Percentiles rank a stretch among this genome's conserved stretches.
Conservation (phyloP, 2,113 vertebrate genomes). For the Bungarus multicinctus region DNA sequence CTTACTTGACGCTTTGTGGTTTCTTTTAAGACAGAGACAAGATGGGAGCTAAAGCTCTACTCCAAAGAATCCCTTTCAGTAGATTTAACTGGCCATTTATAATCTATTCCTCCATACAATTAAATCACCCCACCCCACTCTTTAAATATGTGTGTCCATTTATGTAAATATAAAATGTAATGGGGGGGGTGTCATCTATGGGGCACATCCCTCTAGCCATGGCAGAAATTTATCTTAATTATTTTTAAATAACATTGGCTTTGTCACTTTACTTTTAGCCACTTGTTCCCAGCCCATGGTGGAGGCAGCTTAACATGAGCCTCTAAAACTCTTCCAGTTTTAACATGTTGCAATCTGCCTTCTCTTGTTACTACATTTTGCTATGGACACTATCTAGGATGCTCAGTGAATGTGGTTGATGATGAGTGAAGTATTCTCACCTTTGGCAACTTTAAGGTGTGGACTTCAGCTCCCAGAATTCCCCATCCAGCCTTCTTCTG, state of each 20-base stretch:
- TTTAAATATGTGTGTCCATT: background rate
- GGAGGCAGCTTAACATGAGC: background rate
- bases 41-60: no score
- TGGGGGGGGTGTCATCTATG: background rate
- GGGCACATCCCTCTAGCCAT: background rate
- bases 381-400: background rate
- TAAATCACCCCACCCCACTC: background rate
- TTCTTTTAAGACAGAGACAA: conserved; percentile 11
- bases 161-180: background rate
- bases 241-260: background rate
- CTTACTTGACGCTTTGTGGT: conserved; percentile 3
- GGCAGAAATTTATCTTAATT: background rate
- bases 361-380: background rate
- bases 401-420: background rate
- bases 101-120: background rate
- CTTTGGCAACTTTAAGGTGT: background rate
- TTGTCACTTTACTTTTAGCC: background rate
- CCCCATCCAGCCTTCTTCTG: background rate
- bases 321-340: background rate
- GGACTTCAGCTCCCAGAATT: background rate
- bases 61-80: background rate
- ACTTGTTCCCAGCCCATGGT: background rate
- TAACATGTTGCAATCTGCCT: background rate
- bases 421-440: background rate
- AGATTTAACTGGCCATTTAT: background rate